Percentiles rank a stretch among this genome's conserved stretches.
phyloP scores from a whole-genome alignment of 2,797 vertebrate genomes.

The Limnodromus scolopaceus region DNA sequence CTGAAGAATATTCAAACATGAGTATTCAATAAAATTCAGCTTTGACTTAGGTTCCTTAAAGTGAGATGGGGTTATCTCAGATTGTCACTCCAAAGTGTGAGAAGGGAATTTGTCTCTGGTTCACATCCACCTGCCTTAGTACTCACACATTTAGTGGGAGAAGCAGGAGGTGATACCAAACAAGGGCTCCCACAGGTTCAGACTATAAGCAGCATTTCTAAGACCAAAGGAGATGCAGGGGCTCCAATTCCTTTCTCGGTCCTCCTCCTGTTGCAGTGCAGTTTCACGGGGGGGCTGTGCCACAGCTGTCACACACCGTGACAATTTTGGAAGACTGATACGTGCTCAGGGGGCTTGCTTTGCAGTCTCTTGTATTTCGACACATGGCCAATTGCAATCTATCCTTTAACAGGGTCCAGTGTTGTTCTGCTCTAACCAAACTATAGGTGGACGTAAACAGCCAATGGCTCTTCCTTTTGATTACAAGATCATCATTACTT shows the following conservation, averaged over 20 bases:
- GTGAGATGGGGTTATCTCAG: neutral
- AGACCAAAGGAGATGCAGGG: neutral
- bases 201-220: neutral
- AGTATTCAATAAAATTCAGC: neutral
- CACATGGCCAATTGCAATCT: neutral
- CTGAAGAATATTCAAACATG: neutral
- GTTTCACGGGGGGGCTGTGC: neutral
- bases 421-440: neutral
- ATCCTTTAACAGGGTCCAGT: neutral
- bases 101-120: neutral
- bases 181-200: neutral
- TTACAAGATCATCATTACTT: neutral
- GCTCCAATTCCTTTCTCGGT: rapidly evolving
- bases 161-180: neutral
- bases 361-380: neutral
- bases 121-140: neutral
- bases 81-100: neutral
- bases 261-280: neutral
- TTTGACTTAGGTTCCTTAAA: neutral
- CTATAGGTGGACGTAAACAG: neutral
- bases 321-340: neutral
- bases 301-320: rapidly evolving
- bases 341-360: neutral
- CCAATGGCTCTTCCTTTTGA: neutral
- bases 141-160: neutral